Base-by-base conservation (phyloP, 2,113 vertebrate species). In the Python bivittatus region DNA sequence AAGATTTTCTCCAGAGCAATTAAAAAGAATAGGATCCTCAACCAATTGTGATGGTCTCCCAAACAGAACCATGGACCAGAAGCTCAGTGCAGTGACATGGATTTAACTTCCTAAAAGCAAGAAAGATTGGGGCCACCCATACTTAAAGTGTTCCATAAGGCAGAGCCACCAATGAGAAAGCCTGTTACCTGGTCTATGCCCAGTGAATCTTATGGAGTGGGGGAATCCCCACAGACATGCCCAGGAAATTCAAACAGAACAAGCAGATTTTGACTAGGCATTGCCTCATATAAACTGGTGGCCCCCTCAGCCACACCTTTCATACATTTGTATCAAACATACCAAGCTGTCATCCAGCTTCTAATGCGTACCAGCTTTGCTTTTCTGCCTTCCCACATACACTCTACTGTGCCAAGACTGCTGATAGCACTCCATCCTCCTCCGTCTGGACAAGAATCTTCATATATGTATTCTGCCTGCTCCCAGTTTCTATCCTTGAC, bases 401-500 rank as follows among this genome's bases (percentile, higher is more conserved):
- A 0, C 96, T 96, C 57, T 96, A 96, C 4, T 96, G 93, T 0
- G 17, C 95, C 64, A 97, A 96, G 91, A 94, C 94, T 53, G 91
- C 92, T 8, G 94, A 85, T 84, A 90, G 5, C 42, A 94, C n/a
- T n/a, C 93, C 17, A 95, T 97, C 44, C 17, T 12, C n/a, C n/a
- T 92, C 23, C 15, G 33, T 97, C 87, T 96, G 97, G 72, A 1
- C 0, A 1, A 95, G 85, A 38, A 93, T 95, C 2, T 95, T 95
- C 90, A 93, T 48, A n/a, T 57, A 95, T 0, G 86, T 96, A n/a
- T 93, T 89, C 0, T 92, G 93, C 93, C 10, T 96, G 1, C 4
- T 96, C 2, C 5, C 93, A 10, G n/a, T 8, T 2, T 95, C 95
- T 11, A 4, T 44, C 60, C 0, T 96, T 90, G 56, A 7, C 0